These are phyloP conservation scores for Argyresthia albistria DNA, from an alignment of 2,888 invertebrate genomes.

Conservation along the genomic window DNA sequence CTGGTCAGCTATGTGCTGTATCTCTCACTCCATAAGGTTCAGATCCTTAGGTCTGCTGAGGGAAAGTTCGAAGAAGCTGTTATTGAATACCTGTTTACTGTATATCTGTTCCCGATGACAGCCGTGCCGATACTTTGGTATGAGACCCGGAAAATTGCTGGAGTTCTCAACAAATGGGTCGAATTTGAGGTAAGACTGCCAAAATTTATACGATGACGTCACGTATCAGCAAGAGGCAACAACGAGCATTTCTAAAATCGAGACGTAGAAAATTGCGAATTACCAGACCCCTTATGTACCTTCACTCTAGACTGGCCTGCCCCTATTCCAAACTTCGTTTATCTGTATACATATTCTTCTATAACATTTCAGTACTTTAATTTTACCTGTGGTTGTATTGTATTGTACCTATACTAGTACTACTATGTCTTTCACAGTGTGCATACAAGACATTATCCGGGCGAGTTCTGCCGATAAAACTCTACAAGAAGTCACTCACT, in stretches of 20 bases:
- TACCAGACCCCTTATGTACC: too few relatives aligned
- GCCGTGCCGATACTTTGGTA: constrained; percentile 77
- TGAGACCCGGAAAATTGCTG: constrained; percentile 76
- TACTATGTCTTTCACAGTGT: constrained; percentile 39
- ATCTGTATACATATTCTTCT: background rate
- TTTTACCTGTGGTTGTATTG: too few relatives aligned
- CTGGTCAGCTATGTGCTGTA: constrained; percentile 72
- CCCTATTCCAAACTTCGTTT: background rate
- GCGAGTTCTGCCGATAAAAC: constrained; percentile 65
- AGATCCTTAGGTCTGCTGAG: constrained; percentile 73
- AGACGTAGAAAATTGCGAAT: too few relatives aligned
- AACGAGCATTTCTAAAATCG: background rate
- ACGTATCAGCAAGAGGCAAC: background rate
- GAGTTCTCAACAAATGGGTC: constrained; percentile 75
- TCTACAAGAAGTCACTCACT: constrained; percentile 72
- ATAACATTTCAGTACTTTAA: background rate
- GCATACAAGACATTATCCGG: constrained; percentile 75
- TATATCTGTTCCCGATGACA: constrained; percentile 78
- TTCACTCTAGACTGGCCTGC: too few relatives aligned
- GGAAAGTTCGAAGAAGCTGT: constrained; percentile 83
- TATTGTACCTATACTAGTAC: too few relatives aligned
- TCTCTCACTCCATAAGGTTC: constrained; percentile 74
- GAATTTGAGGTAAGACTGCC: constrained; percentile 73
- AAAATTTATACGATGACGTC: background rate
- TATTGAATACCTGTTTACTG: constrained; percentile 81